These are phyloP conservation scores for Lanistes nyassanus DNA, from an alignment of 1,140 invertebrate genomes.

Conservation along the genomic window DNA sequence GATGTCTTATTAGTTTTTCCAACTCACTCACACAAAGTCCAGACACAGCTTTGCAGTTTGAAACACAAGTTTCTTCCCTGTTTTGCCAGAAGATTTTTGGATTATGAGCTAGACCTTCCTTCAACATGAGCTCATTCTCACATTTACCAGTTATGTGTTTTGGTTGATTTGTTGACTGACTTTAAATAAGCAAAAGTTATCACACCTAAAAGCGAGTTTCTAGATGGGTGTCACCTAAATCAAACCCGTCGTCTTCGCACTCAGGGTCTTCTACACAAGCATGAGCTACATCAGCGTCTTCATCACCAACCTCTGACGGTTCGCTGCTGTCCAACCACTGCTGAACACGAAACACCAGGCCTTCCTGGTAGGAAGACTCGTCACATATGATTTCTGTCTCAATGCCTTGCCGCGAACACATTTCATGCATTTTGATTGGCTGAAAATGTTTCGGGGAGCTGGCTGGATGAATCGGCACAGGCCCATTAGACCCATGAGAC, in stretches of 20 bases:
- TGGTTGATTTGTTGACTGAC: too few species aligned
- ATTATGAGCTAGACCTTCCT: too few species aligned
- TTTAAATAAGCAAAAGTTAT: too few species aligned
- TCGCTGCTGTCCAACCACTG: conserved; percentile 48
- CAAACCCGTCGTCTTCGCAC: conserved; percentile 37
- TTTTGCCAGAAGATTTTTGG: too few species aligned
- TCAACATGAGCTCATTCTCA: too few species aligned
- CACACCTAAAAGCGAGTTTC: conserved; percentile 15
- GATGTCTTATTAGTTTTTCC: too few species aligned
- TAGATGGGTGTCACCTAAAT: conserved; percentile 27
- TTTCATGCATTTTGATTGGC: conserved; percentile 36
- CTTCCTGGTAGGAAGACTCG: conserved; percentile 50
- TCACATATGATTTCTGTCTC: conserved; percentile 49
- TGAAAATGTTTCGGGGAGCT: conserved; percentile 56
- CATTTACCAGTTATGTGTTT: too few species aligned
- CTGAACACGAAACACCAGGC: conserved; percentile 46
- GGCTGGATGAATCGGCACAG: conserved; percentile 41
- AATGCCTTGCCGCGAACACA: conserved; percentile 17
- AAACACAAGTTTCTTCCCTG: too few species aligned
- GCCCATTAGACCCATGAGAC: conserved; percentile 21
- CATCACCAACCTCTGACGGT: conserved; percentile 22
- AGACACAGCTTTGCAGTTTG: too few species aligned
- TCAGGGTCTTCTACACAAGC: conserved; percentile 32
- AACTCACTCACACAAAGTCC: too few species aligned
- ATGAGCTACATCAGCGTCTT: not conserved